Conservation (phyloP, 2,888 invertebrate species). For the Meandrusa payeni region DNA sequence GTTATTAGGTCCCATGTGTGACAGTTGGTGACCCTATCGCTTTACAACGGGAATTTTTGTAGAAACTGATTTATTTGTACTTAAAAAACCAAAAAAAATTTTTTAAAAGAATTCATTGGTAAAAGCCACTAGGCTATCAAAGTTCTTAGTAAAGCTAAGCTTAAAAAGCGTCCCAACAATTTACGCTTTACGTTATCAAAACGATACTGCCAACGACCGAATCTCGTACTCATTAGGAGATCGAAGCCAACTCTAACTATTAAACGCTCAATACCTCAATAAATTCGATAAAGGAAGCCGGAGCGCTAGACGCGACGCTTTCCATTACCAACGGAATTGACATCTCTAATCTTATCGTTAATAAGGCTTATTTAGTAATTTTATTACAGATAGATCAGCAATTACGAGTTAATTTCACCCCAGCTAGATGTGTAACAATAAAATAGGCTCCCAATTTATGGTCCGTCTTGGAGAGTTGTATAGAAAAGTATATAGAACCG, state of each 20-base stretch:
- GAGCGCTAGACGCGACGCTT: slow-evolving; percentile 4
- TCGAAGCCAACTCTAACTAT: slow-evolving; percentile 10
- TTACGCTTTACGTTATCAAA: slow-evolving; percentile 11
- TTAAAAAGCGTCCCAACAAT: not conserved
- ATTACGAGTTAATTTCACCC: slow-evolving; percentile 63
- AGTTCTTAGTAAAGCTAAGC: too few relatives aligned
- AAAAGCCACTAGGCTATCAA: too few relatives aligned
- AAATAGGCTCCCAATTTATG: slow-evolving; percentile 63
- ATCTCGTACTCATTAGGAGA: slow-evolving; percentile 11
- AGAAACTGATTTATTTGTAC: too few relatives aligned
- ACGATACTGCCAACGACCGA: slow-evolving; percentile 3
- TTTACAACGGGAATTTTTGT: too few relatives aligned
- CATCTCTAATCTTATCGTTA: slow-evolving; percentile 26
- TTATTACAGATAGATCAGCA: slow-evolving; percentile 48
- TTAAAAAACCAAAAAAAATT: too few relatives aligned
- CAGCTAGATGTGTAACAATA: slow-evolving; percentile 54
- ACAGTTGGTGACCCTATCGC: too few relatives aligned
- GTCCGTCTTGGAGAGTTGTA: slow-evolving; percentile 54
- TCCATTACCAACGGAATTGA: slow-evolving; percentile 21
- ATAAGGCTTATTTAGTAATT: slow-evolving; percentile 39
- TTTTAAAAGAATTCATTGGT: too few relatives aligned
- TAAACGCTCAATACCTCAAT: slow-evolving; percentile 14
- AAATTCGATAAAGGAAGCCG: slow-evolving; percentile 19
- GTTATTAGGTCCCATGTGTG: too few relatives aligned
- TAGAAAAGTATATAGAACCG: too few relatives aligned